A percentile compares a stretch with the other conserved stretches of the same genome.
These are phyloP conservation scores for Bombus consobrinus DNA, from an alignment of 1,140 invertebrate genomes.

Conservation along the genomic window DNA sequence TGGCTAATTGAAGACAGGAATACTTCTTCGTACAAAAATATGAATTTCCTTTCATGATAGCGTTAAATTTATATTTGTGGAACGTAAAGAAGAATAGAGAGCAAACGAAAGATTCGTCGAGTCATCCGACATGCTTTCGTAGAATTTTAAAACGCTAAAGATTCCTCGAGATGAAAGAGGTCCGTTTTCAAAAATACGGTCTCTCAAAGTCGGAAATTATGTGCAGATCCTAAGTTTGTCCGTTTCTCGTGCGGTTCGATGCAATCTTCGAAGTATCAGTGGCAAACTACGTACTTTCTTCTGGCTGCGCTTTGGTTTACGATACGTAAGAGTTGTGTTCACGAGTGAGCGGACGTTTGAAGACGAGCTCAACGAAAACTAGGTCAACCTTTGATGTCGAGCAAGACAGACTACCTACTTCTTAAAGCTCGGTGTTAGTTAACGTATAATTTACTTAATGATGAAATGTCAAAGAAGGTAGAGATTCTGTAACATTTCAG, in stretches of 20 bases:
- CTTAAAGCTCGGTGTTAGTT: not conserved
- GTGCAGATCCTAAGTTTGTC: not conserved
- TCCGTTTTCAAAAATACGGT: not conserved
- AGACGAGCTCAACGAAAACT: not conserved
- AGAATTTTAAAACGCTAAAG: not conserved
- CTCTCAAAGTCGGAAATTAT: not conserved
- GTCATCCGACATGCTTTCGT: not conserved
- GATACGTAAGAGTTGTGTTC: slow-evolving; percentile 1
- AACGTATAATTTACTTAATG: not conserved
- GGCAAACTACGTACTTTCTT: not conserved
- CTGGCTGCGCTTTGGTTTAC: not conserved
- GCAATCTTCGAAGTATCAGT: slow-evolving; percentile 20
- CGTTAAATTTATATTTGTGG: not conserved
- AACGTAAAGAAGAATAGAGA: not conserved
- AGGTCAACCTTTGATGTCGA: not conserved
- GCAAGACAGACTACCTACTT: not conserved
- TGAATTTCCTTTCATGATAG: not conserved
- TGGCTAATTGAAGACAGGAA: not conserved
- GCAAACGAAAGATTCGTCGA: not conserved
- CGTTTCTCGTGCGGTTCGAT: not conserved
- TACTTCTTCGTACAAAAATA: not conserved
- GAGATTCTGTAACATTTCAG: not conserved
- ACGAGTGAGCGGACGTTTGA: not conserved
- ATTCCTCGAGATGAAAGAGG: not conserved
- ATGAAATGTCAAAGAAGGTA: not conserved